Percentiles rank a stretch among this genome's conserved stretches.
Conservation (phyloP, 2,888 invertebrate species). For the Ichneumon xanthorius region DNA sequence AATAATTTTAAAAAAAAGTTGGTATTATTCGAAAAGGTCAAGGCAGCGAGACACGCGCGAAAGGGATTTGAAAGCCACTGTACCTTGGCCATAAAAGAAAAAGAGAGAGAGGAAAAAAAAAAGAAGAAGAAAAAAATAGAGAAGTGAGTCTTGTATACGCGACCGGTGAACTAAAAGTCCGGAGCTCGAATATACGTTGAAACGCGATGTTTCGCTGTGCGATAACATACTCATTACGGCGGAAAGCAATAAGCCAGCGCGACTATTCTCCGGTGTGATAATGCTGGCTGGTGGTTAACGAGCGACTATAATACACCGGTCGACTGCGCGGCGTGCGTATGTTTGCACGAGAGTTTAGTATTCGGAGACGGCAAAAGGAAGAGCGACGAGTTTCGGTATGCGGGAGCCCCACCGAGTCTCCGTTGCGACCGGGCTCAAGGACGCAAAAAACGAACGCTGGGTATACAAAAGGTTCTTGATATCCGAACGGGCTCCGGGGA, state of each 20-base stretch:
- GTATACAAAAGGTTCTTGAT: slow-evolving; percentile 54
- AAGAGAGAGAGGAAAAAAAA: not conserved
- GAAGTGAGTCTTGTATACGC: not conserved
- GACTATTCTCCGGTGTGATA: slow-evolving; percentile 23
- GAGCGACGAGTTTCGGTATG: slow-evolving; percentile 46
- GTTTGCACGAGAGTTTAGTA: slow-evolving; percentile 44
- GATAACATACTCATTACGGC: slow-evolving; percentile 54
- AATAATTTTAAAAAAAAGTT: not conserved
- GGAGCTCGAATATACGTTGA: not conserved
- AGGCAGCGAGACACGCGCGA: slow-evolving; percentile 17
- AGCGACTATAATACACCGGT: slow-evolving; percentile 15
- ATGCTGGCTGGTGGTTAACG: not conserved
- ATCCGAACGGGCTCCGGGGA: slow-evolving; percentile 31
- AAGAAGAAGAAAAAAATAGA: not conserved
- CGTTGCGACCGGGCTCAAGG: slow-evolving; percentile 43
- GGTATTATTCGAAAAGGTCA: slow-evolving; percentile 40
- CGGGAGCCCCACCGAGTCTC: slow-evolving; percentile 32
- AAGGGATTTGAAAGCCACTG: slow-evolving; percentile 46
- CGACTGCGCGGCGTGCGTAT: not conserved
- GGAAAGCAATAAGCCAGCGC: slow-evolving; percentile 6
- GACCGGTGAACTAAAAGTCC: slow-evolving; percentile 24
- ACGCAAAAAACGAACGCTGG: slow-evolving; percentile 36
- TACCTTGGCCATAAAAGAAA: slow-evolving; percentile 21
- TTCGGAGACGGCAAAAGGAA: slow-evolving; percentile 52
- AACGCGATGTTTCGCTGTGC: slow-evolving; percentile 22